Base-by-base conservation (phyloP, 2,113 vertebrate genomes). In the Neogobius melanostomus region DNA sequence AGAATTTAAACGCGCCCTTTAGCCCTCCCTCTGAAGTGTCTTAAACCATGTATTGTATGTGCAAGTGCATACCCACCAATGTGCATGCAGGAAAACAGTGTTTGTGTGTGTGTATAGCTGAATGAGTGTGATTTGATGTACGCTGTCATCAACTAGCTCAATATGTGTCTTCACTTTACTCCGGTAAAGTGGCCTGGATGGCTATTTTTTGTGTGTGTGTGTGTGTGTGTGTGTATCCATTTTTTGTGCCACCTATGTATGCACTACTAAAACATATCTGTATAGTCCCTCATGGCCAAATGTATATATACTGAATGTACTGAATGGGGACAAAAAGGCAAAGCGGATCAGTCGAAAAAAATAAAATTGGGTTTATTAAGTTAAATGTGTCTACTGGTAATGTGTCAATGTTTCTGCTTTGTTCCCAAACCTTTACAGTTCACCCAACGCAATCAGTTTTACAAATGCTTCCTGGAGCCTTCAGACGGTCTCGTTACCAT, bases 301-400 rank as follows among this genome's bases (percentile, higher is more conserved):
- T 93, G 92, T 94, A 92, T 86, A 92, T 94, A 92, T 94, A 92
- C 83, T 94, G 92, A 94, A 93, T 94, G 92, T 93, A 92, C 89
- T 89, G 88, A 91, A 88, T 81, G 86, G 90, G 87, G 90, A 90
- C 75, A 68, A 85, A 75, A 87, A 90, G 88, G 82, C 81, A 80
- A 84, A 77, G 71, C 88, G 87, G 87, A 91, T 90, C 79, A 91
- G 85, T 88, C 76, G 70, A 87, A 57, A 57, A 57, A 17, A 93
- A 91, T 90, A 92, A 93, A 93, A 80, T 84, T 79, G 86, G 82
- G 83, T 91, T 91, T 90, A 92, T 90, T 61, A 87, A 87, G 81
- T 87, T 74, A 51, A 66, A 15, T 1, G 50, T 80, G 72, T 76
- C 12, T 42, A 66, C 59, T 75, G 14, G 72, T 59, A 44, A 60